These are phyloP conservation scores for Magallana ariakensis DNA, from an alignment of 1,140 invertebrate species.

Conservation along the genomic window DNA sequence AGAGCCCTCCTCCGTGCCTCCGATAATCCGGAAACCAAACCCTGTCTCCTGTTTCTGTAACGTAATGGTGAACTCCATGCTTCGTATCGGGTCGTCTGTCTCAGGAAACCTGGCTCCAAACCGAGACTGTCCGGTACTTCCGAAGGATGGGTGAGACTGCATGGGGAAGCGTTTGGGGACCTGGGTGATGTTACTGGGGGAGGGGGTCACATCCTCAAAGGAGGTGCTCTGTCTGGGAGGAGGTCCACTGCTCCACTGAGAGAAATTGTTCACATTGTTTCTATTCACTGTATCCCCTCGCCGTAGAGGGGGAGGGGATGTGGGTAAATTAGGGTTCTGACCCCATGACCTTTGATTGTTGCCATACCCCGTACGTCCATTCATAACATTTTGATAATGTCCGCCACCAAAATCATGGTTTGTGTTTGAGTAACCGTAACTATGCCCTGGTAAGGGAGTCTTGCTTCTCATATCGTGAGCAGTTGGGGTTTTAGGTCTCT, in stretches of 20 bases:
- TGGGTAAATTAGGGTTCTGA: slow-evolving; percentile 52
- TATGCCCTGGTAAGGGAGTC: slow-evolving; percentile 63
- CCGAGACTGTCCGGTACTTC: slow-evolving; percentile 51
- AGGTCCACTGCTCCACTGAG: slow-evolving; percentile 65
- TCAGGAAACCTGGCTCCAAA: slow-evolving; percentile 52
- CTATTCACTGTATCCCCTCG: slow-evolving; percentile 46
- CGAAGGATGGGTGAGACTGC: slow-evolving; percentile 57
- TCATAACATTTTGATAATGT: slow-evolving; percentile 61
- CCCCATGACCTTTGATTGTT: slow-evolving; percentile 52
- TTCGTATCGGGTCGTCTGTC: slow-evolving; percentile 54
- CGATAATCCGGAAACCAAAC: slow-evolving; percentile 98
- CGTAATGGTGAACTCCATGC: slow-evolving; percentile 86
- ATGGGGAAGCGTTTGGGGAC: slow-evolving; percentile 67
- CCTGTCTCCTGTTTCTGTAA: slow-evolving; percentile 90
- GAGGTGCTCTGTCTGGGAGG: slow-evolving; percentile 84
- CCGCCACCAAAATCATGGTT: slow-evolving; percentile 63
- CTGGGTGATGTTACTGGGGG: slow-evolving; percentile 72
- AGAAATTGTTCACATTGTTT: slow-evolving; percentile 55
- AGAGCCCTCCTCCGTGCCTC: slow-evolving; percentile 98
- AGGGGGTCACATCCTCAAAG: slow-evolving; percentile 83
- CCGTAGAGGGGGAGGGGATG: slow-evolving; percentile 50
- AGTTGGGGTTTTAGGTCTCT: slow-evolving; percentile 77
- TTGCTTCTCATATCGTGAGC: slow-evolving; percentile 76
- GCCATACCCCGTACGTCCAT: slow-evolving; percentile 54
- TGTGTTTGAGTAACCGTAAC: slow-evolving; percentile 56